These are phyloP conservation scores for Tenthredo mesomela DNA, from an alignment of 2,888 invertebrate genomes.

Conservation along the genomic window DNA sequence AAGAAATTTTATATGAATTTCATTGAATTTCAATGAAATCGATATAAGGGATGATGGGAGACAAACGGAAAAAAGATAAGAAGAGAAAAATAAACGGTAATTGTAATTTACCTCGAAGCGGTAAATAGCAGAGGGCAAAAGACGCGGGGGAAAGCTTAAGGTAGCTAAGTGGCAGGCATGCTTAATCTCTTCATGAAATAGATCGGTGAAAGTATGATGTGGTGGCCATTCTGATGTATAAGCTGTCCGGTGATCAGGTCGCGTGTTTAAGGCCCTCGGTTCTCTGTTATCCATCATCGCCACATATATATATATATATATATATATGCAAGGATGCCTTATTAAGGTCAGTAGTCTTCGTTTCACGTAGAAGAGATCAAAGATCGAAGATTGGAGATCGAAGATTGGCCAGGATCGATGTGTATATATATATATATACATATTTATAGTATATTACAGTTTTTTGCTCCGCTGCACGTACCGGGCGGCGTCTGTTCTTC, in stretches of 20 bases:
- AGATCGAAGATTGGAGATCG: constrained; percentile 1
- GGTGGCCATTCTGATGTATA: constrained; percentile 28
- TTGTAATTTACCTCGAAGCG: neutral
- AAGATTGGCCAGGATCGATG: neutral
- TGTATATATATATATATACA: neutral
- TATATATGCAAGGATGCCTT: neutral
- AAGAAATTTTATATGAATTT: too few species aligned
- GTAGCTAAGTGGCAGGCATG: neutral
- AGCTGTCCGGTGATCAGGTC: constrained; percentile 34
- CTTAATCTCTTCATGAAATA: constrained; percentile 36
- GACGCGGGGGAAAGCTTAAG: neutral
- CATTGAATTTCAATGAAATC: neutral
- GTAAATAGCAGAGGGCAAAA: neutral
- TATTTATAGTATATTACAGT: too few species aligned
- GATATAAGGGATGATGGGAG: neutral
- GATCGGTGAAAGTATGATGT: constrained; percentile 49
- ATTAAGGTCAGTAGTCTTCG: constrained; percentile 34
- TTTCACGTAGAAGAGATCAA: constrained; percentile 25
- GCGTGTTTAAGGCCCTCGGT: constrained; percentile 4
- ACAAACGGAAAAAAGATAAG: neutral
- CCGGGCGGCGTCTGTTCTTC: neutral
- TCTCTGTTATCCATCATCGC: constrained; percentile 30
- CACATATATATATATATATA: neutral
- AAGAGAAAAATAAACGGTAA: neutral
- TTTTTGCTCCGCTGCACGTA: neutral